Percentiles rank a stretch among this genome's conserved stretches.
Conservation (phyloP, 2,888 invertebrate genomes). For the Germaria angustata region DNA sequence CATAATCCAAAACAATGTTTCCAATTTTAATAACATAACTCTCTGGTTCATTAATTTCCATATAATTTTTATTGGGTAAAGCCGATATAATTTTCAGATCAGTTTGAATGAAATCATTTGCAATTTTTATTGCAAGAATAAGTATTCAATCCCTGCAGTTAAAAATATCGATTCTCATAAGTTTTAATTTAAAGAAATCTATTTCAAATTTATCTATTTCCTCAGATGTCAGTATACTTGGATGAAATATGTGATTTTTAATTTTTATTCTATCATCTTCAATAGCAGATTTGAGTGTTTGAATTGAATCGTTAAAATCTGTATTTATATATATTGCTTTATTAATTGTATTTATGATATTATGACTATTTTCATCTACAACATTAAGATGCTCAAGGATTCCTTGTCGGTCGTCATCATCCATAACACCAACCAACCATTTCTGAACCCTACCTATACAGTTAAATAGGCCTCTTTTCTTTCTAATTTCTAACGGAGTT, state of each 20-base stretch:
- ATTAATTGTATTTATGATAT: constrained; percentile 45
- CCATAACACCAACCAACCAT: constrained; percentile 37
- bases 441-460: constrained; percentile 9
- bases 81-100: constrained; percentile 12
- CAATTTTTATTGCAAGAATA: constrained; percentile 37
- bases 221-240: neutral
- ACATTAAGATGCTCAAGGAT: constrained; percentile 27
- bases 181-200: constrained; percentile 42
- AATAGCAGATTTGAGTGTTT: constrained; percentile 24
- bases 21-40: constrained; percentile 7
- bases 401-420: constrained; percentile 25
- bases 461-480: constrained; percentile 15
- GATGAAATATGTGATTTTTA: too few species aligned
- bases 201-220: too few species aligned
- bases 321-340: constrained; percentile 53
- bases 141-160: constrained; percentile 13
- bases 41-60: constrained; percentile 19
- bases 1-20: neutral
- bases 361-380: constrained; percentile 30
- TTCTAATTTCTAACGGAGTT: constrained; percentile 11
- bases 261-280: constrained; percentile 34
- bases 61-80: neutral
- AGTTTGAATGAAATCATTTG: constrained; percentile 27
- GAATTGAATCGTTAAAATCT: constrained; percentile 58
- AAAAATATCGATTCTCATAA: constrained; percentile 20